A percentile compares a stretch with the other conserved stretches of the same genome.
Evolutionary conservation across 2,113 vertebrate genomes (phyloP).

Genomic region (Saguinus midas): DNA sequence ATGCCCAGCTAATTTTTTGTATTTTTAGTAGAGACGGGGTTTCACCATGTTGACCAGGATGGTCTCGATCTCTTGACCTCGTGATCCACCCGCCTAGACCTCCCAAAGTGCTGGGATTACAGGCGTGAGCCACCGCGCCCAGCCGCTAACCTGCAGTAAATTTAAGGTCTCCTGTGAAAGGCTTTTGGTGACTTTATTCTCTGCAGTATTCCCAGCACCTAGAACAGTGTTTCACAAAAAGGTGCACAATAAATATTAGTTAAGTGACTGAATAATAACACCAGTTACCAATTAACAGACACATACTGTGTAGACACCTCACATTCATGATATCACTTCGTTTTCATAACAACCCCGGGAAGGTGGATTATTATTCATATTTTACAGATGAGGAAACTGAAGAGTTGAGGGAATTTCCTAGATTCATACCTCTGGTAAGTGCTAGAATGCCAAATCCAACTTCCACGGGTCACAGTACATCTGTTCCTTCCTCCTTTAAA

Average conservation of each 20-base stretch:
- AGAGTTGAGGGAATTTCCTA: neutral
- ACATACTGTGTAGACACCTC: neutral
- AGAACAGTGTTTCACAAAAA: slow-evolving; percentile 16
- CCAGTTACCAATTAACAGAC: neutral
- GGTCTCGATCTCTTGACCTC: too few relatives aligned
- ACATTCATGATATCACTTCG: neutral
- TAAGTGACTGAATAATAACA: slow-evolving; percentile 8
- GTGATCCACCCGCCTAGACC: too few relatives aligned
- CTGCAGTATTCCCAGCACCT: neutral
- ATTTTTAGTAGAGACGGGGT: too few relatives aligned
- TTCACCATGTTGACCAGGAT: too few relatives aligned
- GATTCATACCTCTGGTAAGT: neutral
- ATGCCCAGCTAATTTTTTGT: too few relatives aligned
- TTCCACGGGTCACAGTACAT: neutral
- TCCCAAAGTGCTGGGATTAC: too few relatives aligned
- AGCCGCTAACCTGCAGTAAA: neutral
- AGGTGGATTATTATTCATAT: neutral
- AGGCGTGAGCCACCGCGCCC: too few relatives aligned
- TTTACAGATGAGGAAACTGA: slow-evolving; percentile 24
- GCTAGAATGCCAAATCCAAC: neutral
- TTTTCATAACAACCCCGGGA: neutral
- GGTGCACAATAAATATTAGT: neutral
- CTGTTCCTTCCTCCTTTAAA: neutral
- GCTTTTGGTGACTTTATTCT: slow-evolving; percentile 2
- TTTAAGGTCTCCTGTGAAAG: neutral